Conservation (phyloP, 2,888 invertebrate genomes). For the Habroteleia sp. region DNA sequence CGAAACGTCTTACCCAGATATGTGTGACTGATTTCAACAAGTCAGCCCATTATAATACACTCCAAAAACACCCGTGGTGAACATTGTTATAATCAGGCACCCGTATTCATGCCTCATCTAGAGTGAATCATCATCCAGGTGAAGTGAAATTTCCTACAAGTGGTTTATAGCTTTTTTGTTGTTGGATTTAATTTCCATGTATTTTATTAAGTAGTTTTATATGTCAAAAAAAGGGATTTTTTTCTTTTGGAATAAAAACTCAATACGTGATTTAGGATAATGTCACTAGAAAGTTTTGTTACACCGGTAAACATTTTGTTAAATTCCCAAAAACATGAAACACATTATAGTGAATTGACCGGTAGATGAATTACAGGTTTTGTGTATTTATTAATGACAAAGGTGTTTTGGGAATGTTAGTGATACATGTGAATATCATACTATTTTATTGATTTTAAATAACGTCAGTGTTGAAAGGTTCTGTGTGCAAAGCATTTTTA, state of each 20-base stretch:
- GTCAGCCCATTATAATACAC: constrained; percentile 50
- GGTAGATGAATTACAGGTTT: constrained; percentile 24
- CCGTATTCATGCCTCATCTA: constrained; percentile 17
- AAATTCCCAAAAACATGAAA: not conserved
- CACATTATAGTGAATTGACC: constrained; percentile 22
- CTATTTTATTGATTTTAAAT: constrained; percentile 49
- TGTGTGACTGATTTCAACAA: constrained; percentile 58
- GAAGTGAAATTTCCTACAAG: constrained; percentile 36
- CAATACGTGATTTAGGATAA: constrained; percentile 16
- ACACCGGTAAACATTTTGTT: constrained; percentile 12
- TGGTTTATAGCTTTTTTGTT: constrained; percentile 52
- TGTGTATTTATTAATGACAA: constrained; percentile 20
- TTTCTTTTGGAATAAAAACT: constrained; percentile 1
- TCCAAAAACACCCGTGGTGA: constrained; percentile 39
- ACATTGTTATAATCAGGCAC: constrained; percentile 43
- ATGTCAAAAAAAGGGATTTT: not conserved
- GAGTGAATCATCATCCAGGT: too few relatives aligned
- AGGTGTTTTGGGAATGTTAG: constrained; percentile 45
- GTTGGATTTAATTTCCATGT: constrained; percentile 16
- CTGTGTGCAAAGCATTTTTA: too few relatives aligned
- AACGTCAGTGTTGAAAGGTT: too few relatives aligned
- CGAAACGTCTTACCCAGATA: constrained; percentile 44
- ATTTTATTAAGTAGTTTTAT: not conserved
- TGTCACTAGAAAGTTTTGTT: constrained; percentile 18
- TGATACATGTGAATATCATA: constrained; percentile 46